Evolutionary conservation across 2,113 vertebrate genomes (phyloP).

Genomic region (Cryptoleucopteryx plumbea): DNA sequence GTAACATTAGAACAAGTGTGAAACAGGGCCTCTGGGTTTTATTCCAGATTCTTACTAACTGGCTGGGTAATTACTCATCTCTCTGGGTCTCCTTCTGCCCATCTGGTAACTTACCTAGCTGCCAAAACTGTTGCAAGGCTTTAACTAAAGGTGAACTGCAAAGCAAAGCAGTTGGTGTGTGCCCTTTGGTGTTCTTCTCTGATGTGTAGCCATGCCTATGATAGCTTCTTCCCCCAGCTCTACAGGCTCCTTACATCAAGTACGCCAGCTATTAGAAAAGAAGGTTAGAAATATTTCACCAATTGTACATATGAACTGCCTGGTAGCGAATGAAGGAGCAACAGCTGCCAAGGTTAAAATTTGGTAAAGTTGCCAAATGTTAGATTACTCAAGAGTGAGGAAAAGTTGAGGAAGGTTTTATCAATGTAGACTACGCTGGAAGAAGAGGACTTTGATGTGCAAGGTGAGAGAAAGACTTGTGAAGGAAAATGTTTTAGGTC

Average conservation of each 20-base stretch:
- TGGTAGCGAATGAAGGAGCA: background rate
- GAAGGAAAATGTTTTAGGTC: background rate
- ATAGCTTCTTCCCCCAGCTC: background rate
- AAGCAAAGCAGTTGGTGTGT: conserved; percentile 11
- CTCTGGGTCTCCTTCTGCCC: conserved; percentile 57
- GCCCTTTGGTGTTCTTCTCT: conserved; percentile 46
- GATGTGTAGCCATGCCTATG: background rate
- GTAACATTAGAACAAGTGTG: conserved; percentile 41
- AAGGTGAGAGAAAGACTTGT: conserved; percentile 7
- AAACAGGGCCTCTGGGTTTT: conserved; percentile 49
- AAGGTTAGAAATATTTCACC: background rate
- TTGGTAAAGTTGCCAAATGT: background rate
- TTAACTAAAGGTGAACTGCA: conserved; percentile 56
- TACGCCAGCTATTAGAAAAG: background rate
- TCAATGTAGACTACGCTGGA: conserved; percentile 6
- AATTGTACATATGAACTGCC: background rate
- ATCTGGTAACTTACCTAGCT: conserved; percentile 45
- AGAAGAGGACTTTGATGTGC: conserved; percentile 38
- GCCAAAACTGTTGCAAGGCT: conserved; percentile 52
- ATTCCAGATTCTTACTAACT: conserved; percentile 56
- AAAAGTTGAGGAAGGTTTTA: conserved; percentile 6
- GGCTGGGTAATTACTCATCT: conserved; percentile 64
- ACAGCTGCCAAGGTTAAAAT: background rate
- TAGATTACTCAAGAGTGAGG: background rate
- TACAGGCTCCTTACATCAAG: background rate